Evolutionary conservation across 2,797 vertebrate species (phyloP), one percentile per base, ranked within the genome.

Genomic region (Characodon lateralis): DNA sequence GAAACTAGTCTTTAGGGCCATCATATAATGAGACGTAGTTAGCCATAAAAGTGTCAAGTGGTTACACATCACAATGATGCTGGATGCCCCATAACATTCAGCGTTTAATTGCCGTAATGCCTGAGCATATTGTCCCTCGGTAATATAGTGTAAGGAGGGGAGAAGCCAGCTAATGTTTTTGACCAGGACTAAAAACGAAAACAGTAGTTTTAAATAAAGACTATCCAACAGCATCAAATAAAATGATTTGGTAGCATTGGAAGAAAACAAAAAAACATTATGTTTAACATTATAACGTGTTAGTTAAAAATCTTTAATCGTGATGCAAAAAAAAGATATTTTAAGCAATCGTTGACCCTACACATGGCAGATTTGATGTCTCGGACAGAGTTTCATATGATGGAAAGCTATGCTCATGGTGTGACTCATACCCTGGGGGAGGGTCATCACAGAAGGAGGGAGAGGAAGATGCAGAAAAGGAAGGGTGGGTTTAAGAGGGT

Each of bases 321-420:
- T 14, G 6, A n/a, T n/a, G 12, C 46, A 16, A 26, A 48, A 26
- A 6, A 26, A 43, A 14, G 13, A 43, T 48, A 22, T 18, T 70
- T 48, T n/a, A 69, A 43, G n/a, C 39, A 43, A n/a, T 1, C 46
- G 1, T 68, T 14, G 46, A 46, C 12, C 22, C 41, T 46, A 14
- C 83, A 89, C 82, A 43, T 73, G 56, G 73, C 58, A 72, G 84
- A 88, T 91, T 83, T 91, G 88, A 91, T 82, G 82, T 90, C 84
- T 86, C 76, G 87, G 83, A 93, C 90, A 92, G 81, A 87, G 89
- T 86, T 87, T 90, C 89, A 91, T 93, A 91, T 95, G 93, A 96
- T 83, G 83, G 90, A 95, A 95, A 96, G 91, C 89, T 88, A 90
- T 93, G 94, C 91, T 95, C 94, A 96, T 94, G 92, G 94, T 83